These are phyloP conservation scores for Aspidiotus rigidus DNA, from an alignment of 2,888 invertebrate species.

Conservation along the genomic window DNA sequence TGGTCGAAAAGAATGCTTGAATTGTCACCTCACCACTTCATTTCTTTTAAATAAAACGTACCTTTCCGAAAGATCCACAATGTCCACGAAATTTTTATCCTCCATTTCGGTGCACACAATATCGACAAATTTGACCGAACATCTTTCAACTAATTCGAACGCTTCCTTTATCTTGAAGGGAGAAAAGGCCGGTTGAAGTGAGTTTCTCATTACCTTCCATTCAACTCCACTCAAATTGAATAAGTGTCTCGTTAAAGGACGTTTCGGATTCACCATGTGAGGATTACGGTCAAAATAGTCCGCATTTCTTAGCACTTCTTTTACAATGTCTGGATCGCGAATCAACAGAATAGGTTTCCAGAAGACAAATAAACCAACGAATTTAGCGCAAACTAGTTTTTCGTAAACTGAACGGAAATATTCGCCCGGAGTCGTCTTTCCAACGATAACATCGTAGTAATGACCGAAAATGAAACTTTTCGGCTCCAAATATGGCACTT, in stretches of 20 bases:
- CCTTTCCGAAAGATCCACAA: no score
- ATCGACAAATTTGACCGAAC: slow-evolving; percentile 41
- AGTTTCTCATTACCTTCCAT: slow-evolving; percentile 48
- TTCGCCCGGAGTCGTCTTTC: slow-evolving; percentile 12
- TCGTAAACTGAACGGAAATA: slow-evolving; percentile 10
- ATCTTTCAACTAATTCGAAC: slow-evolving; percentile 46
- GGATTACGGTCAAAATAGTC: slow-evolving; percentile 46
- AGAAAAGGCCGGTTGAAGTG: slow-evolving; percentile 49
- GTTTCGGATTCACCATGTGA: slow-evolving; percentile 40
- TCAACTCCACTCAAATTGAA: slow-evolving; percentile 46
- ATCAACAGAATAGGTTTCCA: slow-evolving; percentile 46
- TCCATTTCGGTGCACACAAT: neutral
- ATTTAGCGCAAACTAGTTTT: slow-evolving; percentile 14
- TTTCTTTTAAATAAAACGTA: no score
- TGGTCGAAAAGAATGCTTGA: no score
- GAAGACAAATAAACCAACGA: slow-evolving; percentile 47
- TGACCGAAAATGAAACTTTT: slow-evolving; percentile 22
- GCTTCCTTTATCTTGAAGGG: slow-evolving; percentile 49
- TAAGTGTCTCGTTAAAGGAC: slow-evolving; percentile 43
- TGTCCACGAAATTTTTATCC: no score
- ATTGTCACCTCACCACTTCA: no score
- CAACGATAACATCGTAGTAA: slow-evolving; percentile 8
- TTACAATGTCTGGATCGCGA: slow-evolving; percentile 46
- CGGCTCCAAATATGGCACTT: slow-evolving; percentile 21
- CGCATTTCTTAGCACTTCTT: slow-evolving; percentile 47